Evolutionary conservation across 2,113 vertebrate genomes (phyloP).

Genomic region (Tauraco erythrolophus): DNA sequence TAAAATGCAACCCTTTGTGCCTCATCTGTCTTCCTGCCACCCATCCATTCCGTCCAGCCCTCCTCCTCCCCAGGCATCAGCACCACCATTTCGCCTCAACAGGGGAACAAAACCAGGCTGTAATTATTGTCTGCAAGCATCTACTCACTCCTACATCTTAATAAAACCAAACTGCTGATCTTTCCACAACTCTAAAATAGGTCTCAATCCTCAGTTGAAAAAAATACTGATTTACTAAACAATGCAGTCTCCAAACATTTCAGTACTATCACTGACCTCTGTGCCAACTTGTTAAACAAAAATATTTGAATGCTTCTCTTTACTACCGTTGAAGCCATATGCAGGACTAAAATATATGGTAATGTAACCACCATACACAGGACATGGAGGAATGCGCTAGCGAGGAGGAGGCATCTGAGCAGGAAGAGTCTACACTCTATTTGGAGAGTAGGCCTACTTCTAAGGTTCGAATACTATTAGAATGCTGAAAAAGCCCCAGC

Average conservation of each 20-base stretch:
- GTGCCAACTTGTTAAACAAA: background rate
- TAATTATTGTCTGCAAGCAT: background rate
- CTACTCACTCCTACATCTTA: background rate
- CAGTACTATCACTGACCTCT: background rate
- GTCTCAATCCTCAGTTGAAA: background rate
- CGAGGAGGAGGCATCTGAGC: background rate
- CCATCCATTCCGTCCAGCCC: background rate
- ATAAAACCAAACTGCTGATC: background rate
- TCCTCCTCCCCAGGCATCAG: background rate
- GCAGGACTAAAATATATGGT: background rate
- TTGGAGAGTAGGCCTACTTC: background rate
- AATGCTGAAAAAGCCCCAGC: background rate
- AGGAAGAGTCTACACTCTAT: background rate
- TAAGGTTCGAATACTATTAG: background rate
- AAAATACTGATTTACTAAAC: background rate
- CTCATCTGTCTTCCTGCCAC: conserved; percentile 35
- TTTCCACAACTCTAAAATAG: background rate
- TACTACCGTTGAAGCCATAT: background rate
- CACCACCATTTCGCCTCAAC: background rate
- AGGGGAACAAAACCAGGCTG: background rate
- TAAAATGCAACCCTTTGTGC: background rate
- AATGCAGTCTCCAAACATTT: background rate
- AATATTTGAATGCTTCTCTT: background rate
- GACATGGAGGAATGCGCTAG: background rate
- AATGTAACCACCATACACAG: background rate